These are phyloP conservation scores for Trematomus bernacchii DNA, from an alignment of 2,797 vertebrate genomes.

Conservation along the genomic window DNA sequence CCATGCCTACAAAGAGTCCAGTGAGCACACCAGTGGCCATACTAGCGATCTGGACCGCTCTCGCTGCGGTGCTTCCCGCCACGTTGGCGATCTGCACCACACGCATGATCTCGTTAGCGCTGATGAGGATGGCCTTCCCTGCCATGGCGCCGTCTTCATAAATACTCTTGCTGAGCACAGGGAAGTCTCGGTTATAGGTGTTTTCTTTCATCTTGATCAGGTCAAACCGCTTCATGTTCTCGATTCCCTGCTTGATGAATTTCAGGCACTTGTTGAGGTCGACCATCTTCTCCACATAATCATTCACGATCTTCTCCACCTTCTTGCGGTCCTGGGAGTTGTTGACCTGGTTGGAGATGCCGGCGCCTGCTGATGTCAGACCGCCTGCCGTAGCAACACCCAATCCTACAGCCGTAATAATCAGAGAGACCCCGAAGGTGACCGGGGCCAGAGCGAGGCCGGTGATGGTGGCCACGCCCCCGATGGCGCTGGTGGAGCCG, in stretches of 20 bases:
- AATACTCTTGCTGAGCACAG: constrained; percentile 70
- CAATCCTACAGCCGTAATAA: constrained; percentile 83
- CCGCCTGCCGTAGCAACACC: constrained; percentile 83
- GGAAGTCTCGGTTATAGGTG: constrained; percentile 81
- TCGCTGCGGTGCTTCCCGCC: constrained; percentile 83
- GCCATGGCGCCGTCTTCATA: constrained; percentile 86
- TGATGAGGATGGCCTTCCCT: constrained; percentile 83
- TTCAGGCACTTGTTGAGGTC: constrained; percentile 85
- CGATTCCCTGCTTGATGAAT: constrained; percentile 87
- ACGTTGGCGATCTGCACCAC: constrained; percentile 85
- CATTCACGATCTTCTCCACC: constrained; percentile 84
- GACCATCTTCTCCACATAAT: constrained; percentile 84
- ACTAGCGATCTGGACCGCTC: constrained; percentile 85
- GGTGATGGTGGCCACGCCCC: constrained; percentile 83
- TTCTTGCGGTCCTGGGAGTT: constrained; percentile 85
- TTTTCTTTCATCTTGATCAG: constrained; percentile 80
- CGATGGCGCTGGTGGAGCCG: constrained; percentile 84
- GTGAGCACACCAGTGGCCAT: constrained; percentile 85
- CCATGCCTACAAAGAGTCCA: constrained; percentile 85
- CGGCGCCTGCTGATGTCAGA: constrained; percentile 81
- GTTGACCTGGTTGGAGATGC: constrained; percentile 85
- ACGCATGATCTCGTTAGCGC: constrained; percentile 86
- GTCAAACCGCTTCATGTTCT: constrained; percentile 83
- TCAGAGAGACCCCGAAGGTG: constrained; percentile 84
- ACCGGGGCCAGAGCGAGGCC: constrained; percentile 84